A percentile compares a stretch with the other conserved stretches of the same genome.
Conservation (phyloP, 2,113 vertebrate genomes). For the Martes martes region DNA sequence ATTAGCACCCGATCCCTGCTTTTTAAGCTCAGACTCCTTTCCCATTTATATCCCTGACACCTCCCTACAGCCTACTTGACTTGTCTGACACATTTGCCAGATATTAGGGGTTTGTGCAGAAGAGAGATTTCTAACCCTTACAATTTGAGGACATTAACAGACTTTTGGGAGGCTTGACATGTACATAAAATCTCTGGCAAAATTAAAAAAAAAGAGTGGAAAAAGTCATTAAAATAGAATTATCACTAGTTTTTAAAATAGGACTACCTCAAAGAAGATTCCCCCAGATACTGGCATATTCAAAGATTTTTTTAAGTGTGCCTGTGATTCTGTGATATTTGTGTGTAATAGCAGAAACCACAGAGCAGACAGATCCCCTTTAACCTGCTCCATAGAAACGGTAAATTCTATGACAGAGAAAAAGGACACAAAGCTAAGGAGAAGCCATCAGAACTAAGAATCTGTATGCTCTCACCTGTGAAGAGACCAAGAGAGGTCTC, state of each 20-base stretch:
- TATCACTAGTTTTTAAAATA: background rate
- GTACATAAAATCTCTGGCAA: conserved; percentile 41
- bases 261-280: conserved; percentile 5
- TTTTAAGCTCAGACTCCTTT: conserved; percentile 40
- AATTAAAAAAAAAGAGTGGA: background rate
- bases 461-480: background rate
- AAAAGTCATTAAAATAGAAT: conserved; percentile 56
- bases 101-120: conserved; percentile 37
- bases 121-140: conserved; percentile 14
- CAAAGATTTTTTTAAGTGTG: background rate
- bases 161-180: conserved; percentile 40
- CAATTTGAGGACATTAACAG: background rate
- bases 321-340: conserved; percentile 9
- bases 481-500: background rate
- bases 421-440: background rate
- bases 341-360: background rate
- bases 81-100: conserved; percentile 58
- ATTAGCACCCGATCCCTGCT: conserved; percentile 62
- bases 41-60: conserved; percentile 52
- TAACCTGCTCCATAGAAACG: background rate
- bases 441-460: background rate
- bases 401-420: background rate
- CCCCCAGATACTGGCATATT: background rate
- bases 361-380: background rate
- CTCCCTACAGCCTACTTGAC: conserved; percentile 58